Conservation (phyloP, 2,797 vertebrate genomes). For the Kryptolebias ocellatus region DNA sequence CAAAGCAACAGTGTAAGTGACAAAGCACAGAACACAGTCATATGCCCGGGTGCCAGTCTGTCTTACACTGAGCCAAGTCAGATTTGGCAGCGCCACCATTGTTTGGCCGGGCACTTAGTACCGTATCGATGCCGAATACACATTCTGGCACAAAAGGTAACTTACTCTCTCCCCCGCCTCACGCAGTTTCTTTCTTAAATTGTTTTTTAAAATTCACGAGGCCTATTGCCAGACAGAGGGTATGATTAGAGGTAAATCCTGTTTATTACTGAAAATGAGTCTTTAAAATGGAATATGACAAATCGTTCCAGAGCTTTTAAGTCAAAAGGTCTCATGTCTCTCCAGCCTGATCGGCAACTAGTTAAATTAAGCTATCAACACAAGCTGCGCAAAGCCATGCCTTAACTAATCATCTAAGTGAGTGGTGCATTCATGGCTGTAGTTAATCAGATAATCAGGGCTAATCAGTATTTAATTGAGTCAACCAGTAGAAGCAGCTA, state of each 20-base stretch:
- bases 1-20: conserved; percentile 64
- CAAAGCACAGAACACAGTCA: conserved; percentile 56
- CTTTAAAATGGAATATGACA: conserved; percentile 42
- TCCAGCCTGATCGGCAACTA: conserved; percentile 32
- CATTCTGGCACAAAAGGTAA: conserved; percentile 64
- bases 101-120: conserved; percentile 62
- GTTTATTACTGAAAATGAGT: conserved; percentile 53
- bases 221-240: conserved; percentile 37
- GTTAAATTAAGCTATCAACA: conserved; percentile 41
- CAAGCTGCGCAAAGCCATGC: conserved; percentile 42
- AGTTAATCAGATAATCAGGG: conserved; percentile 76
- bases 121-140: conserved; percentile 67
- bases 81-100: conserved; percentile 62
- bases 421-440: conserved; percentile 48
- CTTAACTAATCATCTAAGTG: conserved; percentile 64
- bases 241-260: conserved; percentile 54
- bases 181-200: conserved; percentile 16
- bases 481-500: conserved; percentile 44
- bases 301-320: conserved; percentile 29
- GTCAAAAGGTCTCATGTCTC: conserved; percentile 27
- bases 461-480: conserved; percentile 71
- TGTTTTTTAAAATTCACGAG: conserved; percentile 56
- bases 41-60: conserved; percentile 66
- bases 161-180: conserved; percentile 11
- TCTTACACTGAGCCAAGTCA: conserved; percentile 66